A percentile compares a stretch with the other conserved stretches of the same genome.
phyloP scores from a whole-genome alignment of 1,140 invertebrate genomes.

The Pissodes strobi region DNA sequence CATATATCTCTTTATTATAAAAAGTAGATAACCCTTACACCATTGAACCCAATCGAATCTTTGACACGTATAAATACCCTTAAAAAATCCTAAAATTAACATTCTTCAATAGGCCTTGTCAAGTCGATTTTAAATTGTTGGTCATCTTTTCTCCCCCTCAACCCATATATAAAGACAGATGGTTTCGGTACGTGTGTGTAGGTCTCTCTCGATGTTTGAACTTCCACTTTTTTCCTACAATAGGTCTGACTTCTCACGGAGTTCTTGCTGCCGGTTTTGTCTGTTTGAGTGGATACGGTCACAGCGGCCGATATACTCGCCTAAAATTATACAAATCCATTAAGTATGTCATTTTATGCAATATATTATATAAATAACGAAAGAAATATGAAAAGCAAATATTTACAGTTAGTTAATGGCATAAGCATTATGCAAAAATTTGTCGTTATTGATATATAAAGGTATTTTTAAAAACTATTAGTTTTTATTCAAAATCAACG shows the following conservation, averaged over 20 bases:
- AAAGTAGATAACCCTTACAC: too few relatives aligned
- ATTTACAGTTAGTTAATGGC: too few relatives aligned
- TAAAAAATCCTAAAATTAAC: conserved; percentile 9
- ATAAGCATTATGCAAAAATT: too few relatives aligned
- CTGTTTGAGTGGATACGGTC: conserved; percentile 67
- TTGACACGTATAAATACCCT: too few relatives aligned
- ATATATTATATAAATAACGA: too few relatives aligned
- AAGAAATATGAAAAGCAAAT: too few relatives aligned
- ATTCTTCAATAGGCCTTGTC: conserved; percentile 49
- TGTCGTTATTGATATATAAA: too few relatives aligned
- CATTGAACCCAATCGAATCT: too few relatives aligned
- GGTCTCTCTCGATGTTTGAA: conserved; percentile 63
- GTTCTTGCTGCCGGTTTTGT: conserved; percentile 59
- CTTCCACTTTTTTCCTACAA: conserved; percentile 53
- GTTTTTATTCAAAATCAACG: too few relatives aligned
- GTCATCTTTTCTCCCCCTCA: conserved; percentile 59
- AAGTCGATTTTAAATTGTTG: conserved; percentile 53
- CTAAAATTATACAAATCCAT: conserved; percentile 52
- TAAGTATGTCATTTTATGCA: too few relatives aligned
- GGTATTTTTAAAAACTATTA: too few relatives aligned
- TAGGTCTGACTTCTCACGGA: conserved; percentile 62
- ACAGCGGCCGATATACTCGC: conserved; percentile 61
- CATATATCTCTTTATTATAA: too few relatives aligned
- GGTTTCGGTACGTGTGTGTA: conserved; percentile 59
- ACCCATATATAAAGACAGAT: conserved; percentile 61